Conservation (phyloP, 2,797 vertebrate genomes). For the Chloroceryle inda region DNA sequence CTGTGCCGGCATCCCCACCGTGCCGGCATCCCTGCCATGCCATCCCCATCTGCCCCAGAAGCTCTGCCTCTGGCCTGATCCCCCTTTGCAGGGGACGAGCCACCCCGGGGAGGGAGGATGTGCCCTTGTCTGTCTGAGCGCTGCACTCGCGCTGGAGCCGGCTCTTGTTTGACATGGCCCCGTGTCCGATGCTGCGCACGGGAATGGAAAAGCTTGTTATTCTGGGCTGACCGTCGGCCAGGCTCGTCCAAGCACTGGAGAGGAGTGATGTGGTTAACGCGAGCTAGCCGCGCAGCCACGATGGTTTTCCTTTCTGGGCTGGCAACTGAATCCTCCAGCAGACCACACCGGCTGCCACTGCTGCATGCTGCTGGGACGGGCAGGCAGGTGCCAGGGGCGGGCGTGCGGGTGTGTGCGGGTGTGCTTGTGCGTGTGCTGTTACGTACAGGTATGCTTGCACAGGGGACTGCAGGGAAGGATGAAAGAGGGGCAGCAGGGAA, state of each 20-base stretch:
- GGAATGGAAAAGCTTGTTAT: conserved; percentile 68
- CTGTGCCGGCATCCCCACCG: rapidly evolving
- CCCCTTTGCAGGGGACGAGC: background rate
- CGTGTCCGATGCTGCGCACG: background rate
- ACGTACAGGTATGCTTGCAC: too few species aligned
- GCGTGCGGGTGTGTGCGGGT: too few species aligned
- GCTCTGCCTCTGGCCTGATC: background rate
- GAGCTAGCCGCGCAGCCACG: background rate
- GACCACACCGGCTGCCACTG: background rate
- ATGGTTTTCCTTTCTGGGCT: conserved; percentile 35
- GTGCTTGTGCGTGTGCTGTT: too few species aligned
- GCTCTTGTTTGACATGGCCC: conserved; percentile 57
- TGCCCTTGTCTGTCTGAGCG: conserved; percentile 45
- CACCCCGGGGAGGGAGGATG: background rate
- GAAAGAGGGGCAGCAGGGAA: background rate
- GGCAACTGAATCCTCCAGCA: background rate
- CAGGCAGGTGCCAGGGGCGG: background rate
- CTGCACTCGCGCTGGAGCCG: background rate
- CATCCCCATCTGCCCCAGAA: rapidly evolving
- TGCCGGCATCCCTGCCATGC: rapidly evolving
- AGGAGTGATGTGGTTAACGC: conserved; percentile 40
- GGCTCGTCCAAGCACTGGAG: conserved; percentile 11
- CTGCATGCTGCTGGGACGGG: rapidly evolving
- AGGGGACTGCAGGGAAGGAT: too few species aligned
- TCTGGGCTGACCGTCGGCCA: conserved; percentile 34